Percentiles rank a stretch among this genome's conserved stretches.
phyloP scores from a whole-genome alignment of 2,113 vertebrate species.

The Pomatostomus ruficeps region DNA sequence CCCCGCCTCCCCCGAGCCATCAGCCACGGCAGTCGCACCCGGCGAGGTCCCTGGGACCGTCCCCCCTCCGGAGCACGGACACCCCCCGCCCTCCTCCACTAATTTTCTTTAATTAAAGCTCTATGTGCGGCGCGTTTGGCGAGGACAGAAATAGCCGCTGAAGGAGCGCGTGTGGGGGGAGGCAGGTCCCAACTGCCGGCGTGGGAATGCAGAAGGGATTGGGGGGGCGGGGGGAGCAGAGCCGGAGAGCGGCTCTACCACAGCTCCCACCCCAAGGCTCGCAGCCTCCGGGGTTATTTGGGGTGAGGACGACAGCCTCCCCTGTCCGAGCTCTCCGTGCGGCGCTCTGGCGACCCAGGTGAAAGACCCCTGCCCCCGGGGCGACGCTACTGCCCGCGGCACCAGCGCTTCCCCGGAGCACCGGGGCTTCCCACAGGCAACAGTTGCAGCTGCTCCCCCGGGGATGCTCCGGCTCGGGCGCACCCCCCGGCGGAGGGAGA shows the following conservation, averaged over 20 bases:
- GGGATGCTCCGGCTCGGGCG: neutral
- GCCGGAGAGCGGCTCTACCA: neutral
- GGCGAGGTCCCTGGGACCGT: neutral
- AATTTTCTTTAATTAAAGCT: constrained; percentile 37
- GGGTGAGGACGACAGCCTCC: neutral
- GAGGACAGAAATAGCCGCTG: constrained; percentile 25
- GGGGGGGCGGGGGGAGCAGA: neutral
- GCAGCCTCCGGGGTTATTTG: neutral
- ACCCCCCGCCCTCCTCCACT: neutral
- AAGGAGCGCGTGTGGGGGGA: neutral
- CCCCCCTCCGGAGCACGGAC: neutral
- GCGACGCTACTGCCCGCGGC: neutral
- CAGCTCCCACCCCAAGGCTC: neutral
- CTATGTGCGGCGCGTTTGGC: neutral
- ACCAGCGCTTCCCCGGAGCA: neutral
- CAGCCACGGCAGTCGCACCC: neutral
- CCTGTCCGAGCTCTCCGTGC: neutral
- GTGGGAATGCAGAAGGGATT: constrained; percentile 6
- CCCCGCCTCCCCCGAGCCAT: neutral
- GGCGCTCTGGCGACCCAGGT: neutral
- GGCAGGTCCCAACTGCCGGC: neutral
- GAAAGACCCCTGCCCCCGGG: neutral
- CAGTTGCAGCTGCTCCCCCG: neutral
- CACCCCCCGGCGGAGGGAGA: neutral
- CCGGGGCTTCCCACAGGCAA: neutral